Evolutionary conservation across 2,797 vertebrate species (phyloP).

Genomic region (Microctenopoma steveboyesi): DNA sequence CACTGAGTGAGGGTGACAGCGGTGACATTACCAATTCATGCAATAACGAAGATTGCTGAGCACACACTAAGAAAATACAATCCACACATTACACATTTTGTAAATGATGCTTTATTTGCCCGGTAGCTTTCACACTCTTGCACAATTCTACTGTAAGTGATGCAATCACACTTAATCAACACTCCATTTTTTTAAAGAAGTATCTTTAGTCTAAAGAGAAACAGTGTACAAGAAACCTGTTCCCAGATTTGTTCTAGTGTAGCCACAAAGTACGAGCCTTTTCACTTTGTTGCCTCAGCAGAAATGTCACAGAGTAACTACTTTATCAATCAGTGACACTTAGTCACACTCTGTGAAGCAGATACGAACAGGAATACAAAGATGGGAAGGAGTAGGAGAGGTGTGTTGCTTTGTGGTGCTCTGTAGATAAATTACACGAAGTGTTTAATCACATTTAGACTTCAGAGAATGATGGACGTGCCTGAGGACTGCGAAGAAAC

Average conservation of each 20-base stretch:
- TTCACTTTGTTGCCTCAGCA: constrained; percentile 46
- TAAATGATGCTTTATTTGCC: constrained; percentile 29
- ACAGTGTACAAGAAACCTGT: constrained; percentile 14
- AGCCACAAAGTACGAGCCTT: constrained; percentile 32
- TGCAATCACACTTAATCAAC: constrained; percentile 52
- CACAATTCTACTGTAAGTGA: constrained; percentile 36
- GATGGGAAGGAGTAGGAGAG: neutral
- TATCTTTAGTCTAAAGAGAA: constrained; percentile 44
- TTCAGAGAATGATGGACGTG: neutral
- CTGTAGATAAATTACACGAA: constrained; percentile 10
- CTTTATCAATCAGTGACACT: constrained; percentile 47
- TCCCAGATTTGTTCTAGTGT: constrained; percentile 39
- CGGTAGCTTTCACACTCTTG: constrained; percentile 12
- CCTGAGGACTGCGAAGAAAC: neutral
- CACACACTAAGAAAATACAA: constrained; percentile 53
- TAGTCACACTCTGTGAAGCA: constrained; percentile 45
- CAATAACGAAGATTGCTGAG: constrained; percentile 74
- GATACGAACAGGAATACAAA: constrained; percentile 18
- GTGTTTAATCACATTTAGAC: neutral
- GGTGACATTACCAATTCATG: constrained; percentile 75
- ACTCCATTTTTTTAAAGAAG: neutral
- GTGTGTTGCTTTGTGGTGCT: neutral
- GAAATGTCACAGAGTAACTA: constrained; percentile 41
- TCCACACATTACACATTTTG: constrained; percentile 52
- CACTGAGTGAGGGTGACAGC: constrained; percentile 66